Evolutionary conservation across 2,797 vertebrate species (phyloP).

Genomic region (Diglossa cyanea): DNA sequence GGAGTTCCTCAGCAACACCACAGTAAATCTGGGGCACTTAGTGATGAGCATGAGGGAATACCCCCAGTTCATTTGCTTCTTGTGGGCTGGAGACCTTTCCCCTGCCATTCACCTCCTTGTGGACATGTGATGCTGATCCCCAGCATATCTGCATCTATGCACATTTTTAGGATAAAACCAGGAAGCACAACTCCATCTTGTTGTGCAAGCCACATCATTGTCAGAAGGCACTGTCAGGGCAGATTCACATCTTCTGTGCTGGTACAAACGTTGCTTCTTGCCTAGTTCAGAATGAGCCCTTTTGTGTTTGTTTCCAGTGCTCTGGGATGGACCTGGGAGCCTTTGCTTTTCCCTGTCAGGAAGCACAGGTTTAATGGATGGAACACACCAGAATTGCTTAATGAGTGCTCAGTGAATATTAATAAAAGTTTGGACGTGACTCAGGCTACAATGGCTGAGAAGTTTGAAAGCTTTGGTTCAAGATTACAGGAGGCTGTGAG

Average conservation of each 20-base stretch:
- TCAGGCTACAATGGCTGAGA: conserved; percentile 63
- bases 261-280: neutral
- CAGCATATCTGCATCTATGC: neutral
- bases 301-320: conserved; percentile 40
- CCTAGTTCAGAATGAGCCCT: neutral
- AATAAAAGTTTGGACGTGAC: conserved; percentile 71
- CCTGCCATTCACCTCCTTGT: neutral
- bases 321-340: neutral
- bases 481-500: conserved; percentile 73
- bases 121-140: rapidly evolving
- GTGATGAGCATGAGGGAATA: neutral
- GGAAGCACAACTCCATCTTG: neutral
- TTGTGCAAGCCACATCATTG: neutral
- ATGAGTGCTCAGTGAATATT: conserved; percentile 67
- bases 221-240: neutral
- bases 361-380: conserved; percentile 63
- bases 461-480: conserved; percentile 71
- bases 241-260: neutral
- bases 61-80: neutral
- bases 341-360: conserved; percentile 63
- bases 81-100: neutral
- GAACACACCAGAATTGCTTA: conserved; percentile 65
- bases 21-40: neutral
- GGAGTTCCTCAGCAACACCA: neutral
- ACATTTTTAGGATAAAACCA: neutral